A percentile compares a stretch with the other conserved stretches of the same genome.
phyloP scores from a whole-genome alignment of 2,888 invertebrate species.

The Meiosimyza platycephala region DNA sequence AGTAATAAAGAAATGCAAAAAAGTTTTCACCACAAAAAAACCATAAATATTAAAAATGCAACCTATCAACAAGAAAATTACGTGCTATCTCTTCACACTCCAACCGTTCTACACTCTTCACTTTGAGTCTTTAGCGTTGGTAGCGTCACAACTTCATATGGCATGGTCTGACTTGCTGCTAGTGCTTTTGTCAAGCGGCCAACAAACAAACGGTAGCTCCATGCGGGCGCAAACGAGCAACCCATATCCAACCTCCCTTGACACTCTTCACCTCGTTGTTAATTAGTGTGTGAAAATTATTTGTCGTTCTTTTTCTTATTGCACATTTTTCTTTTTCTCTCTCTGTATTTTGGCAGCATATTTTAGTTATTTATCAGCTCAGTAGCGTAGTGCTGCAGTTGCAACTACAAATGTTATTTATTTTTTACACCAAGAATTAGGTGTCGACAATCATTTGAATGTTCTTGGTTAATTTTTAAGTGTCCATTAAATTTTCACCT shows the following conservation, averaged over 20 bases:
- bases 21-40: conserved; percentile 39
- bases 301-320: conserved; percentile 18
- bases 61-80: conserved; percentile 41
- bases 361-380: neutral
- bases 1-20: neutral
- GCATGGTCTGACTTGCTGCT: neutral
- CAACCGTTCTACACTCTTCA: neutral
- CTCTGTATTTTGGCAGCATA: conserved; percentile 9
- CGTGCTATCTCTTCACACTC: conserved; percentile 30
- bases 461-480: too few relatives aligned
- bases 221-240: neutral
- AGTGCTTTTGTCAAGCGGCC: neutral
- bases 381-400: too few relatives aligned
- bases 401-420: too few relatives aligned
- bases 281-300: conserved; percentile 39
- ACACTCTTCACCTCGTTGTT: conserved; percentile 34
- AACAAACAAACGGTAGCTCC: neutral
- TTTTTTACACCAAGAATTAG: too few relatives aligned
- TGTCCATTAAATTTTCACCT: too few relatives aligned
- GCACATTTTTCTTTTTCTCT: neutral
- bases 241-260: neutral
- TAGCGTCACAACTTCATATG: neutral
- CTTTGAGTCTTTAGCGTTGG: too few relatives aligned
- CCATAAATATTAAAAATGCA: conserved; percentile 42
- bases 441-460: too few relatives aligned